A percentile compares a stretch with the other conserved stretches of the same genome.
Evolutionary conservation across 2,888 invertebrate species (phyloP).

Genomic region (Dascillus cervinus): DNA sequence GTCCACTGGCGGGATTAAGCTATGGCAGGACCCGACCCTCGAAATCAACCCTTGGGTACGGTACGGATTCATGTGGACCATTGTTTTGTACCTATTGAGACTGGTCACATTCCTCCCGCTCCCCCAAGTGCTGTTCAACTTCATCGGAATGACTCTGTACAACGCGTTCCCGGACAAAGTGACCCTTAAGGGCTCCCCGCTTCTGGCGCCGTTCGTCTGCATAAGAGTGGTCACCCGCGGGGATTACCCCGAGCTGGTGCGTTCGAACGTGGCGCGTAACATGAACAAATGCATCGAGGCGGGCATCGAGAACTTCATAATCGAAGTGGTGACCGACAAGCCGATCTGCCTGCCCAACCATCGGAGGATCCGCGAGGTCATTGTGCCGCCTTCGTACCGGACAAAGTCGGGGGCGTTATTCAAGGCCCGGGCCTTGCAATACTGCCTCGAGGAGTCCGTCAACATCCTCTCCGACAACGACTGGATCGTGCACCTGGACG

Average conservation of each 20-base stretch:
- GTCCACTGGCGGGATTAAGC: constrained; percentile 44
- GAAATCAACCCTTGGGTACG: constrained; percentile 72
- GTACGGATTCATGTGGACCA: constrained; percentile 70
- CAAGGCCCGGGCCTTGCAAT: constrained; percentile 91
- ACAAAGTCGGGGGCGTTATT: constrained; percentile 89
- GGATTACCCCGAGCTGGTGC: constrained; percentile 86
- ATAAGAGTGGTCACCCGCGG: constrained; percentile 91
- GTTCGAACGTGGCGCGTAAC: constrained; percentile 77
- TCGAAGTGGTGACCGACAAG: constrained; percentile 94
- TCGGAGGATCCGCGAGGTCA: constrained; percentile 76
- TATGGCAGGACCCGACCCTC: constrained; percentile 44
- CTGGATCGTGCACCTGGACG: constrained; percentile 97
- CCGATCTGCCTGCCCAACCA: constrained; percentile 68
- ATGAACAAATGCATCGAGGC: constrained; percentile 81
- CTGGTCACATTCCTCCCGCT: constrained; percentile 77
- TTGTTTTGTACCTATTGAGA: constrained; percentile 69
- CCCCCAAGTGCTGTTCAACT: constrained; percentile 84
- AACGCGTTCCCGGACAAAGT: constrained; percentile 94
- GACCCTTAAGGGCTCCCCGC: constrained; percentile 73
- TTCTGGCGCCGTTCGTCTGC: constrained; percentile 89
- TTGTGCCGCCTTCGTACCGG: constrained; percentile 79
- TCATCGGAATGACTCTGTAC: constrained; percentile 78
- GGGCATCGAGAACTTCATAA: constrained; percentile 89
- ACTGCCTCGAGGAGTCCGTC: constrained; percentile 86
- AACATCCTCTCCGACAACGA: constrained; percentile 80